Evolutionary conservation across 2,888 invertebrate species (phyloP).

Genomic region (Xestia rhomboidea): DNA sequence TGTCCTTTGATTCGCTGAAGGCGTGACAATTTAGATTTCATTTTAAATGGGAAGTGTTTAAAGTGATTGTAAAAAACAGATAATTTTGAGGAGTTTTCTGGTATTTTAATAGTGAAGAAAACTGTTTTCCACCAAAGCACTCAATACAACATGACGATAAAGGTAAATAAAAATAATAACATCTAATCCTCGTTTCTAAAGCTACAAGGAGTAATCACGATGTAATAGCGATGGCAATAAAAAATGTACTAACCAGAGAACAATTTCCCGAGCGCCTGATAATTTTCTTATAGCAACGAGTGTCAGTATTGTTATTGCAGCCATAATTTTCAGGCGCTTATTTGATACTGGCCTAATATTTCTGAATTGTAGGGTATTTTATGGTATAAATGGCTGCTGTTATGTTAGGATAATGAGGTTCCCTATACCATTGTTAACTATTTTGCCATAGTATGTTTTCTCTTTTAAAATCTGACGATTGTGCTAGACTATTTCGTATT

Average conservation of each 20-base stretch:
- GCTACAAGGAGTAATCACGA: conserved; percentile 23
- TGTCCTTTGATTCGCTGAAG: conserved; percentile 22
- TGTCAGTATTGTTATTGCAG: conserved; percentile 47
- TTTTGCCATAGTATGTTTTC: neutral
- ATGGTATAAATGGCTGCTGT: conserved; percentile 1
- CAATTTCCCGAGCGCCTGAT: conserved; percentile 55
- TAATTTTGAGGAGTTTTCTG: neutral
- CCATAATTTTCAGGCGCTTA: conserved; percentile 58
- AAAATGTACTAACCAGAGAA: conserved; percentile 28
- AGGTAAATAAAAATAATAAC: conserved; percentile 34
- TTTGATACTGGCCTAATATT: conserved; percentile 39
- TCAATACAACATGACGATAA: conserved; percentile 21
- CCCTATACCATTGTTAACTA: conserved; percentile 1
- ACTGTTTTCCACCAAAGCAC: too few relatives aligned
- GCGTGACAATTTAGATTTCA: conserved; percentile 3
- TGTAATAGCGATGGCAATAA: conserved; percentile 33
- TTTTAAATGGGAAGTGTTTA: neutral
- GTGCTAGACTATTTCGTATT: neutral
- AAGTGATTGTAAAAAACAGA: neutral
- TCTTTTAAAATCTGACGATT: neutral
- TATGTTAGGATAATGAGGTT: conserved; percentile 20
- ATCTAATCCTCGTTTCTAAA: conserved; percentile 28
- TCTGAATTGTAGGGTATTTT: conserved; percentile 32
- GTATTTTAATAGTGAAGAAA: neutral
- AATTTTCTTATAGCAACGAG: conserved; percentile 62